Evolutionary conservation across 2,113 vertebrate species (phyloP), one percentile per base, ranked within the genome.

Genomic region (Dolichallabes microphthalmus): DNA sequence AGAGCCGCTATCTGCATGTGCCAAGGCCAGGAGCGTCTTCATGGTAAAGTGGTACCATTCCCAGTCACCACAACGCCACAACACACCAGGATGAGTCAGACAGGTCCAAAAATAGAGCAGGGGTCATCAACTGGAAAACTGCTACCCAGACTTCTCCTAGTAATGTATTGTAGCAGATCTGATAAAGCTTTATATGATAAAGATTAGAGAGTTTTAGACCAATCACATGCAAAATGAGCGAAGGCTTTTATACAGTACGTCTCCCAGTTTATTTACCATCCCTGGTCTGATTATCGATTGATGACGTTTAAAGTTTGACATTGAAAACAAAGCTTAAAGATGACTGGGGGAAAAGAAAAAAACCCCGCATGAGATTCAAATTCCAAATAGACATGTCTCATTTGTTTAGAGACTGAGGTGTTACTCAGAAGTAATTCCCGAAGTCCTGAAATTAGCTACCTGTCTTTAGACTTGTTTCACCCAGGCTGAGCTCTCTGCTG

Each of bases 381-480:
- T 71, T 22, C 3, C 2, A 27, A 75, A n/a, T 52, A 50, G 27
- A 30, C 17, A 7, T 74, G 39, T 14, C 22, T 74, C 20, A n/a
- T 45, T 73, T 50, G 71, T 50, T 52, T 5, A 10, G 20, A 10
- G 1, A 12, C 39, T 2, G 17, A 27, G 25, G 6, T 75, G 73
- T n/a, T 27, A 75, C 22, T 50, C 71, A 8, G 10, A 77, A 11
- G n/a, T 55, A 20, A 27, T 39, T 32, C 85, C 7, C n/a, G 22
- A 71, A 39, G 6, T 75, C 27, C 53, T 17, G 12, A 90, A 52
- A 84, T 4, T 25, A 79, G 19, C 27, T 84, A 7, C 30, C 87
- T 83, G 68, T 86, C 3, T 86, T 91, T 52, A 90, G 91, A 90
- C 89, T 88, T 92, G 91, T 93, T 92, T 91, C 86, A 63, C 82